phyloP scores from a whole-genome alignment of 2,113 vertebrate species.

The Platichthys flesus region DNA sequence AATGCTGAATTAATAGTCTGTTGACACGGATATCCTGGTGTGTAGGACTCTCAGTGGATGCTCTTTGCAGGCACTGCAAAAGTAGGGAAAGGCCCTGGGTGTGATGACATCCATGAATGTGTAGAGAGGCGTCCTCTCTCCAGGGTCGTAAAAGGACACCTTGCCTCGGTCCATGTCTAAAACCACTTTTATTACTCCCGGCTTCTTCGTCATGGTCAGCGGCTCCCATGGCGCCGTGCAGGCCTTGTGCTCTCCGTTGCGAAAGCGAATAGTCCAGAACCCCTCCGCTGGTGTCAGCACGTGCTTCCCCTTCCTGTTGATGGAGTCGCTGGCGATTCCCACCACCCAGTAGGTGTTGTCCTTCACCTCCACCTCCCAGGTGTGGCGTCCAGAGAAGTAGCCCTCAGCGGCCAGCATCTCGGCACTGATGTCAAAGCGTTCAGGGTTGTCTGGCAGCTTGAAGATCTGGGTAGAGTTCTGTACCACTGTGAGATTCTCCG shows the following conservation, averaged over 20 bases:
- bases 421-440: constrained; percentile 83
- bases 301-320: constrained; percentile 83
- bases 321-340: constrained; percentile 80
- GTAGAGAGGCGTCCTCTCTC: constrained; percentile 78
- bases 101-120: constrained; percentile 75
- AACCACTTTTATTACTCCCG: constrained; percentile 75
- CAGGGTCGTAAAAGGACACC: constrained; percentile 80
- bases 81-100: constrained; percentile 78
- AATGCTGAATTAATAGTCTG: constrained; percentile 50
- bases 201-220: constrained; percentile 74
- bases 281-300: constrained; percentile 83
- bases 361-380: constrained; percentile 83
- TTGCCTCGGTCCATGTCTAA: constrained; percentile 83
- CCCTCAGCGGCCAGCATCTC: constrained; percentile 81
- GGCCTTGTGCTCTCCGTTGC: constrained; percentile 84
- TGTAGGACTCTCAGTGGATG: constrained; percentile 80
- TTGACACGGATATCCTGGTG: constrained; percentile 60
- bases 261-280: constrained; percentile 84
- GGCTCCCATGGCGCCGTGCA: constrained; percentile 83
- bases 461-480: constrained; percentile 78
- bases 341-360: constrained; percentile 85
- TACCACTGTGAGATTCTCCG: constrained; percentile 77
- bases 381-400: constrained; percentile 75
- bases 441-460: constrained; percentile 82
- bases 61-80: constrained; percentile 83